Base-by-base conservation (phyloP, 2,797 vertebrate genomes). In the Schizothorax lantsangensis region DNA sequence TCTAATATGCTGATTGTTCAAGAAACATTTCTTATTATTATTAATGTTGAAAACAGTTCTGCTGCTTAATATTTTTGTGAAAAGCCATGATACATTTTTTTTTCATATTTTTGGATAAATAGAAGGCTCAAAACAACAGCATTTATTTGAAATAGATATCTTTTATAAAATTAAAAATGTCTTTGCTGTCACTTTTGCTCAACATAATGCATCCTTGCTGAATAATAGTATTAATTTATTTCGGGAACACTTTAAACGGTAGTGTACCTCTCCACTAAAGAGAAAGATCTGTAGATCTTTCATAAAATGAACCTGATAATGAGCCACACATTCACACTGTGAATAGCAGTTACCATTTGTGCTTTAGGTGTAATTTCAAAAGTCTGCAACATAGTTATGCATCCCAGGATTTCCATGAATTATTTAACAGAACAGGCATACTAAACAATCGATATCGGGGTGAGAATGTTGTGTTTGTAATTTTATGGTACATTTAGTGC, bases 401-500 rank as follows among this genome's bases (percentile, higher is more conserved):
- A 78, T 30, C 62, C 26, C n/a, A 78, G 74, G 23, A 84, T 68
- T 84, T 82, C 33, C 45, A 68, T 84, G n/a, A 66, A 84, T 84
- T 54, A 78, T 84, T 78, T n/a, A 77, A 75, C 62, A 57, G 62
- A 78, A 43, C 23, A 33, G 26, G 54, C 57, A 66, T 15, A 30
- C 38, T 80, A 71, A 80, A 72, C 77, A 86, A 85, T 57, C 33
- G 17, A 57, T n/a, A 49, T 36, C 54, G 14, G 78, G 52, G 26
- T 81, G 40, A 73, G 30, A 6, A 12, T 38, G 14, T 38, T 72
- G 52, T 64, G 26, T 12, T 73, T 73, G 30, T 64, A 36, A 81
- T 81, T 73, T 86, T 64, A 62, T 81, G 84, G 26, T 74, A 73
- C 78, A 81, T 62, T 73, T 86, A 74, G 5, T 81, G 30, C 68